Percentiles rank a stretch among this genome's conserved stretches.
Evolutionary conservation across 2,888 invertebrate species (phyloP).

Genomic region (Acronicta aceris): DNA sequence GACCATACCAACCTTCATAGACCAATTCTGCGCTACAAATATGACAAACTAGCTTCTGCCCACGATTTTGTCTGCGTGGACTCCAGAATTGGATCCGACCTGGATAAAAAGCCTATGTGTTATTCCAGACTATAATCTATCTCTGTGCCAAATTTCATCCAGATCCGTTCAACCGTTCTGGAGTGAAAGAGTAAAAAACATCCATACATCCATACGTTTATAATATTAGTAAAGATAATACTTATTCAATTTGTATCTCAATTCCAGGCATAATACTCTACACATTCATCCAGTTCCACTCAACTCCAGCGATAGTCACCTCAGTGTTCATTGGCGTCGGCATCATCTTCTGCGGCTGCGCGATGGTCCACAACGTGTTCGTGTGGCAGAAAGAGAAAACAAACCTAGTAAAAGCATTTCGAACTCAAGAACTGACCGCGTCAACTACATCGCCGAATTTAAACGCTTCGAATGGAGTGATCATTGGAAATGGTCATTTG

Average conservation of each 20-base stretch:
- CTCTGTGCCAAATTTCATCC: too few species aligned
- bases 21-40: too few species aligned
- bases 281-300: conserved; percentile 97
- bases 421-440: conserved; percentile 74
- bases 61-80: too few species aligned
- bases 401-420: conserved; percentile 92
- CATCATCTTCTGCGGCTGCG: conserved; percentile 97
- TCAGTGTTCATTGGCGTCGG: conserved; percentile 96
- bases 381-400: conserved; percentile 98
- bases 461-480: conserved; percentile 79
- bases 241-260: conserved; percentile 10
- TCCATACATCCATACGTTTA: too few species aligned
- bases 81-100: too few species aligned
- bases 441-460: conserved; percentile 66
- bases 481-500: conserved; percentile 80
- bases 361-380: conserved; percentile 98
- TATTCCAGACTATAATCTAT: too few species aligned
- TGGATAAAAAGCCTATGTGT: too few species aligned
- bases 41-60: too few species aligned
- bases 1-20: too few species aligned
- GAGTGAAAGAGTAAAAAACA: too few species aligned
- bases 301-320: conserved; percentile 97
- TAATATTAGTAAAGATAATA: not conserved
- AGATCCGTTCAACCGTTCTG: too few species aligned
- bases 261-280: conserved; percentile 96